phyloP scores from a whole-genome alignment of 2,113 vertebrate genomes.

The Thomomys bottae region DNA sequence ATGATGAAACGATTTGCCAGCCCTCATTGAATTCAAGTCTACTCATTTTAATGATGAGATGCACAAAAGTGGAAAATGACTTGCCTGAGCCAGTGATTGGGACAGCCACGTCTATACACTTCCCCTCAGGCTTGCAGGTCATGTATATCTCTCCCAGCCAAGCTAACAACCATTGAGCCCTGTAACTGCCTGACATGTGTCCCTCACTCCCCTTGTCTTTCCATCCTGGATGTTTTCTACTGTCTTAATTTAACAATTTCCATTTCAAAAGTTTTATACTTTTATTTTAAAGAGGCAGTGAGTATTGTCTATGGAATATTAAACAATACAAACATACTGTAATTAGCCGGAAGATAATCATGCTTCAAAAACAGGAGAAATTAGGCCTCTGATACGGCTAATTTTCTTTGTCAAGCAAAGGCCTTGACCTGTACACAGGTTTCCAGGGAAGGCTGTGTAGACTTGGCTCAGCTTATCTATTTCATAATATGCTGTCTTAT shows the following conservation, averaged over 20 bases:
- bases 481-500: background rate
- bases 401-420: background rate
- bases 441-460: background rate
- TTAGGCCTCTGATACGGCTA: background rate
- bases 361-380: conserved; percentile 14
- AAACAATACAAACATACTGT: background rate
- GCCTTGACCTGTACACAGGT: background rate
- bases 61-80: background rate
- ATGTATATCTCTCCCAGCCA: background rate
- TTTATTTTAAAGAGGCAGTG: conserved; percentile 29
- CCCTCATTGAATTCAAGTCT: conserved; percentile 28
- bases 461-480: background rate
- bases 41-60: background rate
- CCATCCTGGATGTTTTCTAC: background rate
- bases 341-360: background rate
- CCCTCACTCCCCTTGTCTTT: background rate
- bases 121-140: background rate
- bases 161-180: background rate
- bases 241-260: background rate
- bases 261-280: conserved; percentile 7
- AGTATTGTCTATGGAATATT: background rate
- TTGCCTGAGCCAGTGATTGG: background rate
- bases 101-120: background rate
- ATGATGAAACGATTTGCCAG: background rate
- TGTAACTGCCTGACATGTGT: background rate